These are phyloP conservation scores for Ophthalmolycus amberensis DNA, from an alignment of 2,113 vertebrate genomes.

Conservation along the genomic window DNA sequence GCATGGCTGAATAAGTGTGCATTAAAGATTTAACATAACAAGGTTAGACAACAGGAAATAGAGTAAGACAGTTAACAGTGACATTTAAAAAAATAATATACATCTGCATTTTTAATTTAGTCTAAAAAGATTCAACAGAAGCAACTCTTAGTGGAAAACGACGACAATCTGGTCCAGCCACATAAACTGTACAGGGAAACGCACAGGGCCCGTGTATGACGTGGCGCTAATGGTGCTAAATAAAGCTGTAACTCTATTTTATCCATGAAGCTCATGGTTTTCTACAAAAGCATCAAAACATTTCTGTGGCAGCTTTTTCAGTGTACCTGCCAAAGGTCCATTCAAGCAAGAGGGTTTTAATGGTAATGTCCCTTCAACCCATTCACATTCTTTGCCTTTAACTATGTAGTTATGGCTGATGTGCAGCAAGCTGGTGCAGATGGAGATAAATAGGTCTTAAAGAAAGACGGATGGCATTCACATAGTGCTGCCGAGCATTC, in stretches of 20 bases:
- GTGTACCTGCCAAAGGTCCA: conserved; percentile 13
- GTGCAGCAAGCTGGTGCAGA: conserved; percentile 27
- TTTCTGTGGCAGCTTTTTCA: conserved; percentile 4
- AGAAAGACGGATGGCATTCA: conserved; percentile 59
- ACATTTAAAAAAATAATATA: not conserved
- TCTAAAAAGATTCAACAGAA: not conserved
- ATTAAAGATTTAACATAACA: not conserved
- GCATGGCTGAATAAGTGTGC: too few relatives aligned
- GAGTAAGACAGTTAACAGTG: not conserved
- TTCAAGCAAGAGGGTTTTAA: conserved; percentile 39
- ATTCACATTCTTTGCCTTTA: conserved; percentile 27
- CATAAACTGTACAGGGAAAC: not conserved
- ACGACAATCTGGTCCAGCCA: not conserved
- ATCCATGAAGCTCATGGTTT: conserved; percentile 8
- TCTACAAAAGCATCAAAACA: not conserved
- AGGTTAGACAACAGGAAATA: not conserved
- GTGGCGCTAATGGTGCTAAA: not conserved
- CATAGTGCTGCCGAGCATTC: conserved; percentile 32
- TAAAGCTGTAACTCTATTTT: not conserved
- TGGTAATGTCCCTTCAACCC: conserved; percentile 21
- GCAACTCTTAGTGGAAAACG: not conserved
- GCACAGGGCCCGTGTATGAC: not conserved
- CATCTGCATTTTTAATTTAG: not conserved
- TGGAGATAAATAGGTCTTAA: conserved; percentile 53
- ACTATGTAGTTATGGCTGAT: conserved; percentile 31